Conservation (phyloP, 1,140 invertebrate genomes). For the Drosophila lini region DNA sequence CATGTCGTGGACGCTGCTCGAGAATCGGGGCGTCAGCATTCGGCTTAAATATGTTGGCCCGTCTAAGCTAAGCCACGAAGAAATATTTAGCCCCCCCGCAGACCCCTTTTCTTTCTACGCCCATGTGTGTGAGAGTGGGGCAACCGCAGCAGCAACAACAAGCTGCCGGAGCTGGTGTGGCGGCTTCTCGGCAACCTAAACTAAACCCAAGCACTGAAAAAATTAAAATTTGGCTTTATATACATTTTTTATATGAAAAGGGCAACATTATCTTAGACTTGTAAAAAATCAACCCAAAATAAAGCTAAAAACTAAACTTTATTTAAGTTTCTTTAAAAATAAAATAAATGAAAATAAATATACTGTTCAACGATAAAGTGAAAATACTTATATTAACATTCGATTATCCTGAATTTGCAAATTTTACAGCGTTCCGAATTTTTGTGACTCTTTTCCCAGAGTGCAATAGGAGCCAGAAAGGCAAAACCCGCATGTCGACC, state of each 20-base stretch:
- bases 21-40: constrained; percentile 58
- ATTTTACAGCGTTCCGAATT: not conserved
- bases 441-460: constrained; percentile 3
- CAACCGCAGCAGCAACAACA: constrained; percentile 65
- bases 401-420: not conserved
- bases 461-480: constrained; percentile 28
- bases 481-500: constrained; percentile 74
- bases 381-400: not conserved
- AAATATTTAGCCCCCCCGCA: constrained; percentile 57
- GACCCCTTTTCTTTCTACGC: not conserved
- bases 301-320: not conserved
- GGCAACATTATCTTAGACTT: too few relatives aligned
- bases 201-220: constrained; percentile 9
- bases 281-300: too few relatives aligned
- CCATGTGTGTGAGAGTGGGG: constrained; percentile 43
- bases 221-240: not conserved
- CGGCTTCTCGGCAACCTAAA: constrained; percentile 5
- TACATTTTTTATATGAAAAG: not conserved
- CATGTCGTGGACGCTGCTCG: constrained; percentile 48
- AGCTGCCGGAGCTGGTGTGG: constrained; percentile 19
- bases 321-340: too few relatives aligned
- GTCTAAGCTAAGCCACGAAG: constrained; percentile 76
- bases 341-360: too few relatives aligned
- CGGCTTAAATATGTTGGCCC: constrained; percentile 74
- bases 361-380: not conserved